These are phyloP conservation scores for Loxodonta africana DNA, from an alignment of 2,113 vertebrate genomes.

Conservation along the genomic window DNA sequence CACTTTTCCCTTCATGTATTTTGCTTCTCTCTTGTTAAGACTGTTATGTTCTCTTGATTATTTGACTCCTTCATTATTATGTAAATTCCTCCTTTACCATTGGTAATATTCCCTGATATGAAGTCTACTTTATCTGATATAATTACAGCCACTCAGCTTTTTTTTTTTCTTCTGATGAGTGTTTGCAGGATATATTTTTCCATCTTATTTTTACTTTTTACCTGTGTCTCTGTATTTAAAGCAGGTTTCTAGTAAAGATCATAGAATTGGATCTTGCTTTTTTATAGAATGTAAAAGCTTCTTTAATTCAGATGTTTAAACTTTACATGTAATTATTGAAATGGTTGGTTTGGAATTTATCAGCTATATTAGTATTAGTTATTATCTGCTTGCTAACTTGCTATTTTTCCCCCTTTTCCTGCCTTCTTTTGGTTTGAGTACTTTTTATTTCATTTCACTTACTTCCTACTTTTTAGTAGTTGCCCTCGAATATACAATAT, in stretches of 20 bases:
- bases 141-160: too few relatives aligned
- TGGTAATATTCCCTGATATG: not conserved
- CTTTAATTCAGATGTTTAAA: not conserved
- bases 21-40: too few relatives aligned
- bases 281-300: not conserved
- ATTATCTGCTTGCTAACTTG: not conserved
- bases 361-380: not conserved
- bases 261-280: not conserved
- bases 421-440: not conserved
- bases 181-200: not conserved
- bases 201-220: not conserved
- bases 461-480: not conserved
- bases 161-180: not conserved
- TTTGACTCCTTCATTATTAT: not conserved
- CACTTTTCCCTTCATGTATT: too few relatives aligned
- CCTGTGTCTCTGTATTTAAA: not conserved
- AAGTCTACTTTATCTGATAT: not conserved
- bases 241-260: not conserved
- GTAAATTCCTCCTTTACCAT: not conserved
- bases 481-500: not conserved
- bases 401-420: not conserved
- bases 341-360: not conserved
- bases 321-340: conserved; percentile 19
- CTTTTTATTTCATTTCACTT: not conserved
- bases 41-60: too few relatives aligned